These are phyloP conservation scores for Darevskia nairensis DNA, from an alignment of 2,797 vertebrate genomes.

Conservation along the genomic window DNA sequence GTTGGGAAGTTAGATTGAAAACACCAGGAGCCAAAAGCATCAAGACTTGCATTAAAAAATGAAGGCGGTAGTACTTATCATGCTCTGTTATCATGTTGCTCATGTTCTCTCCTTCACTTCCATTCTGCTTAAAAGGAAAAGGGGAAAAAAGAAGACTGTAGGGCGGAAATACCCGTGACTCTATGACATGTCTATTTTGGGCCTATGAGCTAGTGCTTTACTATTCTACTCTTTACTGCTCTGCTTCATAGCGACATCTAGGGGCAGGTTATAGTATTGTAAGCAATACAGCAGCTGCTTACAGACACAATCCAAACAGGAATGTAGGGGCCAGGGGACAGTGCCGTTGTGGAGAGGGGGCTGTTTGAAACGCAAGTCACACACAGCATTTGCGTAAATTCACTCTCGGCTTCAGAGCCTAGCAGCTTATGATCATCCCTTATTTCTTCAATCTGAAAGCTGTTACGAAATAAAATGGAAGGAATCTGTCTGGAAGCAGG, in stretches of 20 bases:
- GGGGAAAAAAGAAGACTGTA: background rate
- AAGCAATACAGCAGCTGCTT: background rate
- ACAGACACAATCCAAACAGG: background rate
- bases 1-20: constrained; percentile 40
- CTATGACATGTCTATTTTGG: background rate
- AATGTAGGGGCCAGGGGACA: background rate
- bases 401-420: background rate
- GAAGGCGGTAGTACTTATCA: no score
- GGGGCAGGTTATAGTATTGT: background rate
- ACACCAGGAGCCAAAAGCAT: constrained; percentile 14
- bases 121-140: background rate
- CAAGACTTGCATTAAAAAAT: background rate
- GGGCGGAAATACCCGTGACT: background rate
- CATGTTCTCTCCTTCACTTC: background rate
- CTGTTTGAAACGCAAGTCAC: background rate
- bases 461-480: constrained; percentile 52
- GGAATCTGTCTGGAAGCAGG: constrained; percentile 38
- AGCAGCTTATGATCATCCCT: background rate
- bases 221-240: background rate
- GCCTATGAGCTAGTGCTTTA: background rate
- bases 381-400: background rate
- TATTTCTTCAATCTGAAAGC: constrained; percentile 7
- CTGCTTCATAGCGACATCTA: background rate
- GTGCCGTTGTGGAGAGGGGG: no score
- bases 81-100: no score